Percentiles rank a stretch among this genome's conserved stretches.
phyloP scores from a whole-genome alignment of 2,113 vertebrate species.

The Neogale vison region DNA sequence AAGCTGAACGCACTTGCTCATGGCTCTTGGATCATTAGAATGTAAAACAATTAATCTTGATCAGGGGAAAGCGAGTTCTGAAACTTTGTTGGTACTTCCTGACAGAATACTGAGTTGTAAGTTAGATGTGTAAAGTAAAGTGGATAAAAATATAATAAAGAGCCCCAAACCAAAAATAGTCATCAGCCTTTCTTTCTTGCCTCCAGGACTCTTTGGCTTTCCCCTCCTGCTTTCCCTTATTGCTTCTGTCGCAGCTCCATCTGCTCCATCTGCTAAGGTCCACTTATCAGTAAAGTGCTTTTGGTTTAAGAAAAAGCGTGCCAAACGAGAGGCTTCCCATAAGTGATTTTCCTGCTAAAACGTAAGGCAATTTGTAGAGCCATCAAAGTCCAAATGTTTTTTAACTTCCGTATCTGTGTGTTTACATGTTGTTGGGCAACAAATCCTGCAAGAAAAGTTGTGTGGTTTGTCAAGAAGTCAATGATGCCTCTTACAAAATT shows the following conservation, averaged over 20 bases:
- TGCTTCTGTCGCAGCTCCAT: conserved; percentile 72
- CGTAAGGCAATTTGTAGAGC: conserved; percentile 29
- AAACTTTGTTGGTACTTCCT: conserved; percentile 11
- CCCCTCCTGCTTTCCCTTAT: conserved; percentile 51
- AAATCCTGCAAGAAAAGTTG: background rate
- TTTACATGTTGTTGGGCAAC: background rate
- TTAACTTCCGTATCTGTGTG: background rate
- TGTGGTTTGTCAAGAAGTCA: background rate
- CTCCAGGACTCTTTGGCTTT: conserved; percentile 56
- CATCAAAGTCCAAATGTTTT: conserved; percentile 14
- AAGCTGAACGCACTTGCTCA: conserved; percentile 60
- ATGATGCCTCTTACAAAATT: background rate
- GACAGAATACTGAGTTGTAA: conserved; percentile 44
- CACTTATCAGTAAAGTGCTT: conserved; percentile 51
- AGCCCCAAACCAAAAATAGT: conserved; percentile 46
- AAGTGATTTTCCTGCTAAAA: conserved; percentile 56
- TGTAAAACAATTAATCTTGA: conserved; percentile 40
- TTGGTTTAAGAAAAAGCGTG: conserved; percentile 51
- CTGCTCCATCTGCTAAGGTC: conserved; percentile 76
- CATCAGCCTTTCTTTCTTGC: conserved; percentile 60
- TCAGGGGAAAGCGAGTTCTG: background rate
- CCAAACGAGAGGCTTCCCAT: background rate
- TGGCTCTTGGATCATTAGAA: conserved; percentile 55
- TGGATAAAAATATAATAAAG: conserved; percentile 66
- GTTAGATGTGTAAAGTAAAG: conserved; percentile 35